Base-by-base conservation (phyloP, 2,797 vertebrate species). In the Yasuhikotakia modesta region DNA sequence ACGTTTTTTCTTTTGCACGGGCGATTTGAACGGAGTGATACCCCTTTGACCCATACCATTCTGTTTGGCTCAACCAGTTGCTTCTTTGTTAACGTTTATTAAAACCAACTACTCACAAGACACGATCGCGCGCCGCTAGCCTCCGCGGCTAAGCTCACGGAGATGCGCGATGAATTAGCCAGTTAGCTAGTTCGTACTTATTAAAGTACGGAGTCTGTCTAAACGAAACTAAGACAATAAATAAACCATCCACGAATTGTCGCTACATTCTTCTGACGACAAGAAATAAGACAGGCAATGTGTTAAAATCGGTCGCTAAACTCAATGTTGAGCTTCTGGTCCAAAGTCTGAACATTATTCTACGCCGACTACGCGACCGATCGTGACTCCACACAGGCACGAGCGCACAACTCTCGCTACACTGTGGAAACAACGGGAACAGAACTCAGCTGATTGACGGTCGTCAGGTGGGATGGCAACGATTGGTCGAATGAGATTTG, bases 31-130 rank as follows among this genome's bases (percentile, higher is more conserved):
- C 46, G 66, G 35, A 43, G 64, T 55, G 83, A 83, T 58, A 16
- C 79, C 78, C 71, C 84, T 78, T 78, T 86, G 86, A 71, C 86
- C 86, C 86, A 86, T 85, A 83, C 69, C 86, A 86, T 87, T 79
- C 75, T 83, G 78, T 80, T 70, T 50, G 32, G 22, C 21, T 63
- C 55, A 63, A 58, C 32, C 55, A 73, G 57, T 76, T 55, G 53
- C 58, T 69, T 27, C 32, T 35, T 77, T 67, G 67, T 80, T 50
- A 73, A 1, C 6, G 43, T 72, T 16, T 57, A 73, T 46, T 24
- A 63, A 35, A 35, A 13, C 12, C 39, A 76, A 81, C 61, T 45
- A 69, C 19, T 57, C 39, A 21, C 17, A 73, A 75, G 2, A 68
- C 60, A 11, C 68, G 27, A 60, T 17, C 66, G 35, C 58, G 16